phyloP scores from a whole-genome alignment of 1,140 invertebrate genomes.

The Zaprionus ornatus region DNA sequence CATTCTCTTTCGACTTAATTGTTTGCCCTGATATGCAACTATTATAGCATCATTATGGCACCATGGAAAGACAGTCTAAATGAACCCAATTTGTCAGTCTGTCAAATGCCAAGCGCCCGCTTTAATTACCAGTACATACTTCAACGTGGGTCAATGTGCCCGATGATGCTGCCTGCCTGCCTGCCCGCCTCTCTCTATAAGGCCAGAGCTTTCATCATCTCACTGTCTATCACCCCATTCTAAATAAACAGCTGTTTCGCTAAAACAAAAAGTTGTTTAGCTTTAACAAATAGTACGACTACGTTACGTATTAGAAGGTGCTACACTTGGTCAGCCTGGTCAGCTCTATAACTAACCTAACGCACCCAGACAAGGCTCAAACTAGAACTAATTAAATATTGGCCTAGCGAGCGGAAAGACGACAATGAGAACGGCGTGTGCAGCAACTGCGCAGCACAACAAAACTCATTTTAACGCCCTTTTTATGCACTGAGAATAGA shows the following conservation, averaged over 20 bases:
- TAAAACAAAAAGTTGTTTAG: constrained; percentile 19
- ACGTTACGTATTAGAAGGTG: background rate
- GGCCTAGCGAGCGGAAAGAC: constrained; percentile 18
- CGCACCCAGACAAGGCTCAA: constrained; percentile 19
- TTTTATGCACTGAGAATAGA: constrained; percentile 40
- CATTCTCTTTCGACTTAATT: constrained; percentile 47
- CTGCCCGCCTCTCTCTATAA: no score
- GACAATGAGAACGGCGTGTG: constrained; percentile 8
- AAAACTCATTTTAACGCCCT: constrained; percentile 46
- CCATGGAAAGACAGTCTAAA: constrained; percentile 13
- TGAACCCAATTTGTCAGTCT: constrained; percentile 43
- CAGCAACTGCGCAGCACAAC: constrained; percentile 26
- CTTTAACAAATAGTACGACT: constrained; percentile 35
- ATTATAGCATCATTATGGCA: constrained; percentile 47
- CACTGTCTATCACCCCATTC: background rate
- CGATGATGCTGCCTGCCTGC: constrained; percentile 1
- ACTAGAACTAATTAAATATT: constrained; percentile 48
- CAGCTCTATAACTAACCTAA: constrained; percentile 44
- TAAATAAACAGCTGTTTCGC: background rate
- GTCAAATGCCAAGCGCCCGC: constrained; percentile 46
- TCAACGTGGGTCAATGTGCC: constrained; percentile 54
- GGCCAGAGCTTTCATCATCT: background rate
- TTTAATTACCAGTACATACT: constrained; percentile 16
- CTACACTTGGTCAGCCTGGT: background rate
- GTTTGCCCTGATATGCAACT: constrained; percentile 47